These are phyloP conservation scores for Muricea muricata DNA, from an alignment of 92 coral and sea anemone species.

Conservation along the genomic window DNA sequence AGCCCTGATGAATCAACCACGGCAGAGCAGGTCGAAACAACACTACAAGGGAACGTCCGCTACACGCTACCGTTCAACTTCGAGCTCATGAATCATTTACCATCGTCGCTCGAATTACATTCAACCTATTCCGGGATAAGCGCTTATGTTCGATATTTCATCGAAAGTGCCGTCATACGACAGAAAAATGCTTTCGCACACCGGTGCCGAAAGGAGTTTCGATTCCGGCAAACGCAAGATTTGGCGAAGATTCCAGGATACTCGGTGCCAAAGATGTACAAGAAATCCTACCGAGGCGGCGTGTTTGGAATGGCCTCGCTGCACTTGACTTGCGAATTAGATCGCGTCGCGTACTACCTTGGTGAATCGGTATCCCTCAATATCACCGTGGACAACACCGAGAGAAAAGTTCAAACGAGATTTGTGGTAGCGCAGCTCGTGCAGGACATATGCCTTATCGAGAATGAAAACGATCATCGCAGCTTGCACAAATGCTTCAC, in stretches of 20 bases:
- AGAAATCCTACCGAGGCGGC: conserved; percentile 13
- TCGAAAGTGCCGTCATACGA: conserved; percentile 18
- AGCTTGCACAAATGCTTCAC: conserved; percentile 27
- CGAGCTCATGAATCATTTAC: conserved; percentile 19
- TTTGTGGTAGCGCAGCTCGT: conserved; percentile 36
- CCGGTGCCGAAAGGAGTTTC: conserved; percentile 12
- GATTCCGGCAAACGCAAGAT: conserved; percentile 22
- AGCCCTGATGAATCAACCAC: neutral
- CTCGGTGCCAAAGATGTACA: conserved; percentile 21
- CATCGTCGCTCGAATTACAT: conserved; percentile 21
- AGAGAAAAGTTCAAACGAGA: conserved; percentile 14
- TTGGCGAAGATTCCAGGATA: neutral
- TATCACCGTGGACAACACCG: conserved; percentile 36
- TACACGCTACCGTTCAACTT: conserved; percentile 31
- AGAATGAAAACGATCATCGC: conserved; percentile 24
- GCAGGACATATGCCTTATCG: conserved; percentile 30
- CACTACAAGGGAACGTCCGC: conserved; percentile 19
- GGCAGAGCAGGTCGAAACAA: neutral
- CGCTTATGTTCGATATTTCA: conserved; percentile 29
- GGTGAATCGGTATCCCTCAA: conserved; percentile 13
- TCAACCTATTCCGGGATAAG: conserved; percentile 19
- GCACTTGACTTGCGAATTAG: conserved; percentile 15
- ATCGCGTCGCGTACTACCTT: conserved; percentile 26
- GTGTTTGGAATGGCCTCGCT: conserved; percentile 3
- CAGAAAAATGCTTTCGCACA: neutral